Percentiles rank a stretch among this genome's conserved stretches.
These are phyloP conservation scores for Boulengeromyrus knoepffleri DNA, from an alignment of 2,113 vertebrate genomes.

Conservation along the genomic window DNA sequence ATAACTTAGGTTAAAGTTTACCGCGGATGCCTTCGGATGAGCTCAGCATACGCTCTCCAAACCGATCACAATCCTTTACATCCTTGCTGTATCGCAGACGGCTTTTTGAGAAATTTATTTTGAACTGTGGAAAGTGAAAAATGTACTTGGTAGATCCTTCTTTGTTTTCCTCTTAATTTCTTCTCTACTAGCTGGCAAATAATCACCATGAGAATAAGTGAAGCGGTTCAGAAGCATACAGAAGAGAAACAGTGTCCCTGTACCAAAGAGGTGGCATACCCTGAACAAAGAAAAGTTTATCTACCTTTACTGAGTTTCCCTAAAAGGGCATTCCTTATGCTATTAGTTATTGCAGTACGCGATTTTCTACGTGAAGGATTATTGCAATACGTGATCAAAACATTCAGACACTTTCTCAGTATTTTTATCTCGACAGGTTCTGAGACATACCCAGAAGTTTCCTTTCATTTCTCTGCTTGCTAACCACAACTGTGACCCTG, in stretches of 20 bases:
- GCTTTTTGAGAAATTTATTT: too few relatives aligned
- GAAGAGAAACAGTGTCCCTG: background rate
- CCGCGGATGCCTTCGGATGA: too few relatives aligned
- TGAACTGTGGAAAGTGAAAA: too few relatives aligned
- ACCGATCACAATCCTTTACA: too few relatives aligned
- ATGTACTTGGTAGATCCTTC: too few relatives aligned
- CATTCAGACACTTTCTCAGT: background rate
- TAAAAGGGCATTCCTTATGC: background rate
- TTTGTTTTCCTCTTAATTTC: background rate
- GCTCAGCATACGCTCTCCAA: too few relatives aligned
- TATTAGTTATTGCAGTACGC: background rate
- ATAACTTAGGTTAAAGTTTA: too few relatives aligned
- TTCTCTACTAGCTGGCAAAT: background rate
- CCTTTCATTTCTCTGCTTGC: background rate
- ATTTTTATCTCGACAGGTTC: too few relatives aligned
- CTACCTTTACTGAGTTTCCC: background rate
- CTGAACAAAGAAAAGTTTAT: background rate
- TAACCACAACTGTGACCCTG: background rate
- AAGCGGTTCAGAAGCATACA: background rate
- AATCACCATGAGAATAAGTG: background rate
- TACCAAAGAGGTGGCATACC: background rate
- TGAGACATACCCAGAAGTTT: too few relatives aligned
- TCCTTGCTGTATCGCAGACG: too few relatives aligned
- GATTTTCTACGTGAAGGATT: too few relatives aligned
- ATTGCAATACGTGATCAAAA: too few relatives aligned